Evolutionary conservation across 1,140 invertebrate species (phyloP).

Genomic region (Trichonephila clavipes): DNA sequence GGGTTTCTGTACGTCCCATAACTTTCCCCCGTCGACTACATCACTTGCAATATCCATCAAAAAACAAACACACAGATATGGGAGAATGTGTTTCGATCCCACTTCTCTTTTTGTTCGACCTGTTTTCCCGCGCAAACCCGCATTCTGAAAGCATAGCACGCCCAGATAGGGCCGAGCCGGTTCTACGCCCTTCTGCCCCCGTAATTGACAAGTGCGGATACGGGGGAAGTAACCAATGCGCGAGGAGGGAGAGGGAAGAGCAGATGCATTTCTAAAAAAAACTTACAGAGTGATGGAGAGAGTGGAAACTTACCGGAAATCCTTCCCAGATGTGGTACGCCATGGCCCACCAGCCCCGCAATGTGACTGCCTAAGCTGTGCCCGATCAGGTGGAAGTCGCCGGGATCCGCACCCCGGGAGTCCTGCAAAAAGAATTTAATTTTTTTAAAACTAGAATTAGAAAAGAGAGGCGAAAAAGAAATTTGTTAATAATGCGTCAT

Average conservation of each 20-base stretch:
- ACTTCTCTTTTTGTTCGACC: too few species aligned
- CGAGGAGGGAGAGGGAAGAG: not conserved
- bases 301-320: conserved; percentile 84
- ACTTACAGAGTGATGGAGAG: not conserved
- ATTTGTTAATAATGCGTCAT: too few species aligned
- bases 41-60: too few species aligned
- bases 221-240: not conserved
- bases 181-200: not conserved
- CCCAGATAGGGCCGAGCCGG: too few species aligned
- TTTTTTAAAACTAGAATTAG: too few species aligned
- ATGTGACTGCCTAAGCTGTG: conserved; percentile 78
- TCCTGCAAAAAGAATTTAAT: conserved; percentile 82
- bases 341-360: conserved; percentile 77
- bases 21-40: too few species aligned
- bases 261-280: not conserved
- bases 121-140: too few species aligned
- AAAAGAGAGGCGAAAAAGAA: too few species aligned
- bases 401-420: conserved; percentile 85
- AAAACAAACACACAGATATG: too few species aligned
- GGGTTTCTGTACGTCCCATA: too few species aligned
- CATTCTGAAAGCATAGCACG: too few species aligned
- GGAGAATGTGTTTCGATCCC: too few species aligned
- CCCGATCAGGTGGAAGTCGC: conserved; percentile 88
- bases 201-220: not conserved
- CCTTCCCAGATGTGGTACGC: conserved; percentile 85